These are phyloP conservation scores for Sphaeramia orbicularis DNA, from an alignment of 2,797 vertebrate species.

Conservation along the genomic window DNA sequence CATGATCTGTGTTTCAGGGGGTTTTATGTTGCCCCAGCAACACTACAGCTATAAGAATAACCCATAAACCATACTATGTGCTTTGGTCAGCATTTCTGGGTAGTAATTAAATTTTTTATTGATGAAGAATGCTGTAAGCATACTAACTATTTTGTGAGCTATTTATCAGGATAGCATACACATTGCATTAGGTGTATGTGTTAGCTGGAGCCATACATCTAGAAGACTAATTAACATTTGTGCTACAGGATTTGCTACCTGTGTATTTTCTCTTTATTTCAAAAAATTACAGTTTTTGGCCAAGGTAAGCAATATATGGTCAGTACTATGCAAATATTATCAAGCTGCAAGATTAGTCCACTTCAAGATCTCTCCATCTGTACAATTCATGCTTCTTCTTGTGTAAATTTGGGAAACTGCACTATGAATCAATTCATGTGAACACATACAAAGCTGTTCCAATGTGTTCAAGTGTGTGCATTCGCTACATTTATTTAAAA, in stretches of 20 bases:
- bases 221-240: constrained; percentile 32
- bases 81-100: constrained; percentile 60
- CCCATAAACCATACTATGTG: constrained; percentile 56
- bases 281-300: background rate
- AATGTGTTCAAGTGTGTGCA: background rate
- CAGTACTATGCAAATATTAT: constrained; percentile 3
- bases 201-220: constrained; percentile 29
- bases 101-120: constrained; percentile 70
- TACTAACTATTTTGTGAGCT: constrained; percentile 45
- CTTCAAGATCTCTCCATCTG: background rate
- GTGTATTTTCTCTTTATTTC: constrained; percentile 14
- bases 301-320: constrained; percentile 23
- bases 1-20: constrained; percentile 26
- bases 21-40: constrained; percentile 29
- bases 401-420: constrained; percentile 2
- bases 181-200: constrained; percentile 1
- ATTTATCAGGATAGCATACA: constrained; percentile 47
- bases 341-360: constrained; percentile 6
- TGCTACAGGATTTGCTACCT: constrained; percentile 18
- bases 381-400: background rate
- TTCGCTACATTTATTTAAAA: constrained; percentile 32
- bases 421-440: constrained; percentile 2
- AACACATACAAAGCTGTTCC: background rate
- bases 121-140: constrained; percentile 59
- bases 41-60: constrained; percentile 45